A percentile compares a stretch with the other conserved stretches of the same genome.
These are phyloP conservation scores for Ceratothoa steindachneri DNA, from an alignment of 2,888 invertebrate species.

Conservation along the genomic window DNA sequence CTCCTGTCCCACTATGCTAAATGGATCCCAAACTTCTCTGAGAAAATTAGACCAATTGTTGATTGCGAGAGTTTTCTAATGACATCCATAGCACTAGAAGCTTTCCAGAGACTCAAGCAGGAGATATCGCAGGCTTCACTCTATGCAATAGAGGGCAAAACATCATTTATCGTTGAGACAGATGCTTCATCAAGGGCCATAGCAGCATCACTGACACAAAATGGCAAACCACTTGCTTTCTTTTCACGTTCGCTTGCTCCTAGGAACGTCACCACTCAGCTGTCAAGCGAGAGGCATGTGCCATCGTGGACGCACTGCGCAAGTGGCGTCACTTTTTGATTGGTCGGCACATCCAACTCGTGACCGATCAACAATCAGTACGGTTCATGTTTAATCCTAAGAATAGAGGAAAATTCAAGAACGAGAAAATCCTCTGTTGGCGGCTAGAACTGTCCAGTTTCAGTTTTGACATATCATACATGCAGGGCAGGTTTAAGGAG, in stretches of 20 bases:
- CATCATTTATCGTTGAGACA: no score
- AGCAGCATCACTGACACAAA: not conserved
- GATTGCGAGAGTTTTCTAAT: no score
- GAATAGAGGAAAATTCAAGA: not conserved
- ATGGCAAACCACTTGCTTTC: conserved; percentile 11
- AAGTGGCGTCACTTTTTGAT: not conserved
- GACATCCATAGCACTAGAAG: no score
- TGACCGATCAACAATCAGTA: conserved; percentile 21
- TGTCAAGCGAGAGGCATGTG: conserved; percentile 9
- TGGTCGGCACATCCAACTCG: conserved; percentile 2
- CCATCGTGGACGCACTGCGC: not conserved
- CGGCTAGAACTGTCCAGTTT: conserved; percentile 1
- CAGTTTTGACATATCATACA: no score
- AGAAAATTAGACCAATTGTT: no score
- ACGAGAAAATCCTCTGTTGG: conserved; percentile 10
- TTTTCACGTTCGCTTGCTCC: conserved; percentile 14
- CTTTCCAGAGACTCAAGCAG: no score
- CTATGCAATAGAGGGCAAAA: no score
- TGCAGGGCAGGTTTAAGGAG: no score
- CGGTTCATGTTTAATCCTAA: not conserved
- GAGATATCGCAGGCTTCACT: no score
- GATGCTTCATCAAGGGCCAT: no score
- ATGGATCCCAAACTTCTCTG: no score
- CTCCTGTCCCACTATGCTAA: no score
- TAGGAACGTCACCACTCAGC: conserved; percentile 16